Conservation (phyloP, 2,888 invertebrate genomes). For the Auanema freiburgensis region DNA sequence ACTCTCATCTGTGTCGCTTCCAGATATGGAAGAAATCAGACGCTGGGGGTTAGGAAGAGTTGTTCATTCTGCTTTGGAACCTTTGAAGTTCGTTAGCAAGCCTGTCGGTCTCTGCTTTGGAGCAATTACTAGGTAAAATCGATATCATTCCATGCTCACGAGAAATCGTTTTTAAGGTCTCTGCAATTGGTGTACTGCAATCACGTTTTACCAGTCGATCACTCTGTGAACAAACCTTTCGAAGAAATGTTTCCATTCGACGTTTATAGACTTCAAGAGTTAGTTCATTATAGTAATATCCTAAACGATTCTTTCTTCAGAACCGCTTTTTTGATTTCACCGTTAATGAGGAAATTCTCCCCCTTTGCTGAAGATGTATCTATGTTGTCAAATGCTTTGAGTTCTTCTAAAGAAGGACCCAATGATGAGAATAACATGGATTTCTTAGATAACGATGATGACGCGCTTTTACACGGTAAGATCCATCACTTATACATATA, state of each 20-base stretch:
- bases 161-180: no score
- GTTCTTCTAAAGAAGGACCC: constrained; percentile 16
- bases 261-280: constrained; percentile 37
- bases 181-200: constrained; percentile 58
- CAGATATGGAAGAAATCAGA: constrained; percentile 78
- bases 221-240: constrained; percentile 38
- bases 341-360: constrained; percentile 42
- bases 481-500: no score
- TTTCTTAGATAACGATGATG: constrained; percentile 44
- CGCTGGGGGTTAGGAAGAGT: constrained; percentile 82
- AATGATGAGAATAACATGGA: constrained; percentile 32
- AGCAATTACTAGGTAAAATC: constrained; percentile 60
- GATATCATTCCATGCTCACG: no score
- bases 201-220: constrained; percentile 45
- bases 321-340: constrained; percentile 26
- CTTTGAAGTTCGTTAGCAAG: constrained; percentile 77
- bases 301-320: constrained; percentile 16
- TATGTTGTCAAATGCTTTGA: constrained; percentile 25
- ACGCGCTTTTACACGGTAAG: background rate
- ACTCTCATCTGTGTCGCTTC: constrained; percentile 3
- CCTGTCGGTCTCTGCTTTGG: constrained; percentile 65
- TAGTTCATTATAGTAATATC: constrained; percentile 2
- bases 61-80: constrained; percentile 84
- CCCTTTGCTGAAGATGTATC: constrained; percentile 42
- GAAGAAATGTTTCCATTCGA: constrained; percentile 49